Base-by-base conservation (phyloP, 2,888 invertebrate genomes). In the Leucozona laternaria region DNA sequence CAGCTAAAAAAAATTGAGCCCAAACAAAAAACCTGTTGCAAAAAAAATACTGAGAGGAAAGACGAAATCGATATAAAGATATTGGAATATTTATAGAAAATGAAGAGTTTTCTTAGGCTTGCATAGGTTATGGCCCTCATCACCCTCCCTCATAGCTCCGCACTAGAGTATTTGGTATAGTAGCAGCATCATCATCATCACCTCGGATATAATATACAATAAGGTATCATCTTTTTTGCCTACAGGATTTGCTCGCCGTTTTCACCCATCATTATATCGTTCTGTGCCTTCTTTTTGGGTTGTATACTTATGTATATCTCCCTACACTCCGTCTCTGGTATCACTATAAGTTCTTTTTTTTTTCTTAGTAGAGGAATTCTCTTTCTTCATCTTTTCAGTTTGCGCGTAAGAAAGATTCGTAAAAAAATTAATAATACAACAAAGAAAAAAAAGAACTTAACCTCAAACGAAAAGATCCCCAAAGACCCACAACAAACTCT, bases 191-290 rank as follows among this genome's bases (percentile, higher is more conserved):
- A 76, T 85, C 77, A 81, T 81, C 86, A 71, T 68, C 82, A 79
- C 73, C 86, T 86, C 72, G 22, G 64, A 83, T 70, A n/a, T 79
- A 37, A 28, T 6, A 28, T 4, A 28, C 28, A 5, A 20, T 37
- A 50, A 25, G 43, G 43, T 20, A 60, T 62, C 40, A 64, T 48
- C 17, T 48, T 17, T 25, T 20, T 34, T 50, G 34, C 72, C 55
- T 66, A 72, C 68, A 86, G 86, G 77, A 80, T 77, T 80, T 81
- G 68, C 37, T 77, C 43, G 75, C 57, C 73, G 71, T 85, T 85
- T 85, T 86, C 81, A 72, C 72, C 80, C 80, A 53, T 78, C 85
- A 79, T 81, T 85, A 85, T 85, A 85, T 85, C 77, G 72, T 78
- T 80, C 66, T 60, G 37, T 20, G 31, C 62, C 80, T 77, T 85